Conservation (phyloP, 2,113 vertebrate species). For the Carettochelys insculpta region DNA sequence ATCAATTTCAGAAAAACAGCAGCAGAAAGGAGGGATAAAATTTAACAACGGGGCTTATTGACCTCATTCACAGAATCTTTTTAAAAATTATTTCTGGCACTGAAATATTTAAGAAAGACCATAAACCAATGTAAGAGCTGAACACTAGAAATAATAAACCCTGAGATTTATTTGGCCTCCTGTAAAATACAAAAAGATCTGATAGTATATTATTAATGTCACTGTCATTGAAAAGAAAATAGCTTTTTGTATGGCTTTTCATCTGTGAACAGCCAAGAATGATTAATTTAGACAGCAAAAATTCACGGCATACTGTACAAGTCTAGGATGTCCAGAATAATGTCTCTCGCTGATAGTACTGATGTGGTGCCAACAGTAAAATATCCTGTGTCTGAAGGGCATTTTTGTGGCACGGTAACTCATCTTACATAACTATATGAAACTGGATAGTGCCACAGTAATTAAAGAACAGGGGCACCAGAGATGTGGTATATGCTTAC, state of each 20-base stretch:
- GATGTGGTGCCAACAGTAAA: neutral
- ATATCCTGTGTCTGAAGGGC: neutral
- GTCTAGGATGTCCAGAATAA: neutral
- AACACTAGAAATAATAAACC: neutral
- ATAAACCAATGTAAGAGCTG: neutral
- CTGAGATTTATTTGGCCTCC: neutral
- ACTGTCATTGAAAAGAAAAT: neutral
- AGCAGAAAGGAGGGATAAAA: neutral
- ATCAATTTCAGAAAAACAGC: neutral
- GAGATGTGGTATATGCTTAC: neutral
- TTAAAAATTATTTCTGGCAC: neutral
- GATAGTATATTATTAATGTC: neutral
- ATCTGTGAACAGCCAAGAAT: neutral
- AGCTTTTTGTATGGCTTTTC: neutral
- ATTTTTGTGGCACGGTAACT: neutral
- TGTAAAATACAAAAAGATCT: neutral
- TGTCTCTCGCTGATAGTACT: neutral
- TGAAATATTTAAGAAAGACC: neutral
- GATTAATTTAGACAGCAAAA: neutral
- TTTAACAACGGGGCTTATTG: neutral
- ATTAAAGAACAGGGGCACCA: neutral
- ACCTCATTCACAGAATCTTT: neutral
- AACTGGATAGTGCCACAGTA: neutral
- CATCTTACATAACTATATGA: neutral
- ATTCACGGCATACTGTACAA: fast-evolving